Conservation (phyloP, 2,888 invertebrate genomes). For the Metacarcinus magister region DNA sequence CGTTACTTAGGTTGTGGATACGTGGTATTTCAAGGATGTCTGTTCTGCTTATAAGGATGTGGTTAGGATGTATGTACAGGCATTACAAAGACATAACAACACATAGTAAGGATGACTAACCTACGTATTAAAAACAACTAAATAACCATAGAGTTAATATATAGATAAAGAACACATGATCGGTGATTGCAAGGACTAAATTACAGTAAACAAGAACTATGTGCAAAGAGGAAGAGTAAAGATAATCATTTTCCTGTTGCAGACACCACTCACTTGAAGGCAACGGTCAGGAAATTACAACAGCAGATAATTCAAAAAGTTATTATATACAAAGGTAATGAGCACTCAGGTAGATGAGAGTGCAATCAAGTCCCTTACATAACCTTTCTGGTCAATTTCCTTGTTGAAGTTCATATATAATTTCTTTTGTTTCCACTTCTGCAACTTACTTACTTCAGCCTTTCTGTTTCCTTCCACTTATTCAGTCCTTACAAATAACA, state of each 20-base stretch:
- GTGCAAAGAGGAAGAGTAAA: not conserved
- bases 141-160: not conserved
- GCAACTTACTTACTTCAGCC: not conserved
- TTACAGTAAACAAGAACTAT: not conserved
- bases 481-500: not conserved
- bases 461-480: not conserved
- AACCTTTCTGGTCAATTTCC: not conserved
- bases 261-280: not conserved
- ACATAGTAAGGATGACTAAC: too few relatives aligned
- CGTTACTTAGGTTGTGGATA: not conserved
- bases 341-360: not conserved
- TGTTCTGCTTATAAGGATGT: not conserved
- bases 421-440: not conserved
- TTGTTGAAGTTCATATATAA: not conserved
- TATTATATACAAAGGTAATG: not conserved
- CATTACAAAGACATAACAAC: not conserved
- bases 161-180: not conserved
- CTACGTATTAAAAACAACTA: too few relatives aligned
- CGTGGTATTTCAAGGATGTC: not conserved
- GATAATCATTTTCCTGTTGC: not conserved
- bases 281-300: not conserved
- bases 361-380: not conserved
- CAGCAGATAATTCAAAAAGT: not conserved
- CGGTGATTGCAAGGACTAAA: not conserved
- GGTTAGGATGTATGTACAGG: not conserved